These are phyloP conservation scores for Polypedilum vanderplanki DNA, from an alignment of 1,140 invertebrate genomes.

Conservation along the genomic window DNA sequence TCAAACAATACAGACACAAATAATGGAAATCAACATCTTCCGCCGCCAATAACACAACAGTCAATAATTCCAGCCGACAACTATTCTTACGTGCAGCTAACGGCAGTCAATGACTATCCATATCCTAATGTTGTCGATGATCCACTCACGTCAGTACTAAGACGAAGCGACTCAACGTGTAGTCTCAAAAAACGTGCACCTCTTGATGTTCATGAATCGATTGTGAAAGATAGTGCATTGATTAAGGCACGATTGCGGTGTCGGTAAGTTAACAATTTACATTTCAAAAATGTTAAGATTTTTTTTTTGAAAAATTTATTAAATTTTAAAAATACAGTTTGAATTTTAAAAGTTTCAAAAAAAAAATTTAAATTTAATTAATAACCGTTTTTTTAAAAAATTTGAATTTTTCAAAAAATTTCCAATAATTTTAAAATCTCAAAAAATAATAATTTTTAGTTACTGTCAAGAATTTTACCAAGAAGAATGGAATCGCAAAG, in stretches of 20 bases:
- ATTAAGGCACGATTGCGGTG: slow-evolving; percentile 35
- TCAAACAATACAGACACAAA: slow-evolving; percentile 32
- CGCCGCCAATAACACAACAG: slow-evolving; percentile 45
- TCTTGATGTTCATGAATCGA: slow-evolving; percentile 37
- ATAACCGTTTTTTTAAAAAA: too few species aligned
- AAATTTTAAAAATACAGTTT: not conserved
- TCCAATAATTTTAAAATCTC: not conserved
- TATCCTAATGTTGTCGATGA: slow-evolving; percentile 66
- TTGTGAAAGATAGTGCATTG: not conserved
- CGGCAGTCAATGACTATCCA: slow-evolving; percentile 72
- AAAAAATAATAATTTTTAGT: slow-evolving; percentile 40
- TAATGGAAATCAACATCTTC: slow-evolving; percentile 35
- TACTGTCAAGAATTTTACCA: slow-evolving; percentile 67
- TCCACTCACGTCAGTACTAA: slow-evolving; percentile 45
- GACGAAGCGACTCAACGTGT: slow-evolving; percentile 50
- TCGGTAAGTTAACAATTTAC: slow-evolving; percentile 31
- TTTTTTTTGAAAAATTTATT: too few species aligned
- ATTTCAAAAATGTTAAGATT: too few species aligned
- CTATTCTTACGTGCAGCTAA: slow-evolving; percentile 82
- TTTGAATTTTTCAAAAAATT: not conserved
- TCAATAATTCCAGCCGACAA: slow-evolving; percentile 49
- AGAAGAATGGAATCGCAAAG: slow-evolving; percentile 71
- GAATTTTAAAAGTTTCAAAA: not conserved
- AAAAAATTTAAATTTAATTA: too few species aligned
- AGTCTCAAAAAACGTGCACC: slow-evolving; percentile 55